Base-by-base conservation (phyloP, 2,888 invertebrate genomes). In the Aporophyla lueneburgensis region DNA sequence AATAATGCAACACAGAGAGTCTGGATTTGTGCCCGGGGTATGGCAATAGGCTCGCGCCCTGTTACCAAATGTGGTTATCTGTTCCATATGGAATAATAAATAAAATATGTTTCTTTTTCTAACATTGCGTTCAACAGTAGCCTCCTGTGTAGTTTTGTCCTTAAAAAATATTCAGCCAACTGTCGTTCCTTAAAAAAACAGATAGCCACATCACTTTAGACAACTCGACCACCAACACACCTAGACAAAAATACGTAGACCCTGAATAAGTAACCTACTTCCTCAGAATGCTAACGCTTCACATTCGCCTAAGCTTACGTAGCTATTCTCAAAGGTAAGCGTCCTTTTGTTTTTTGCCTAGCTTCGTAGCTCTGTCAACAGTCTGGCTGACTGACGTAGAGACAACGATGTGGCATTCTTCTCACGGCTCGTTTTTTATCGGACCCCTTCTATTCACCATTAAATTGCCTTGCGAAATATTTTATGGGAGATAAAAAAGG, bases 401-500 rank as follows among this genome's bases (percentile, higher is more conserved):
- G 58, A 69, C 78, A 70, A 61, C 53, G 49, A 63, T 58, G 24
- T n/a, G 59, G 76, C 71, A 78, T 84, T 82, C 82, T 86, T 84
- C 77, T 66, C 79, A 81, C 81, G 84, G 63, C 14, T 10, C 33
- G 49, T 63, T 82, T 76, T 82, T 81, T 72, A 81, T 77, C 59
- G 27, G 43, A 69, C 33, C 54, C 40, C 69, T 75, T 72, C 63
- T 79, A 81, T 81, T 79, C 61, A 56, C 74, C 66, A 81, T 78
- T 81, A 66, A 72, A 76, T 70, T 76, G 72, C 71, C n/a, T 51
- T 27, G 75, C 75, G 46, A 84, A 72, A 76, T 80, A 68, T 76
- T 76, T 76, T 76, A 76, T 70, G 66, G 68, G 27, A 56, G 19
- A 69, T 66, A 77, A 77, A 81, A 80, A 68, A 43, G n/a, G 74